Evolutionary conservation across 1,140 invertebrate genomes (phyloP), one percentile per base, ranked within the genome.

Genomic region (Solenopsis invicta): DNA sequence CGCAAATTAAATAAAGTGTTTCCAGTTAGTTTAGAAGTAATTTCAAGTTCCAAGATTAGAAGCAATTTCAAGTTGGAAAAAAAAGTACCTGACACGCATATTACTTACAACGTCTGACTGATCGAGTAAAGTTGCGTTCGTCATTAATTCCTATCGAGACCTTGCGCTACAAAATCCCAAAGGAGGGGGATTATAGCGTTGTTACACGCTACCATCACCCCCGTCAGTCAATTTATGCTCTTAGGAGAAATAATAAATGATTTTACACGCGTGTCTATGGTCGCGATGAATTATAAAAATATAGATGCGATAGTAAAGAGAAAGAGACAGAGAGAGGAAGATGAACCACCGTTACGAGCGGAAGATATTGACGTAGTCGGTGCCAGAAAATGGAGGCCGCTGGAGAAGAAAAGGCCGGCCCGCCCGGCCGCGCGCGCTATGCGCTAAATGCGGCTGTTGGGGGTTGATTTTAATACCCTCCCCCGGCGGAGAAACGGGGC

Each of bases 381-480:
- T 67, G 62, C 13, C 59, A 54, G 72, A 66, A 76, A 76, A 76
- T 76, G 48, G 66, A 71, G 64, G n/a, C 59, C 64, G n/a, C 13
- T n/a, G 13, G 13, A 41, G 52, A 86, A 71, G 75, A 86, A 86
- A 66, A 87, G 56, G 34, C 61, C 69, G 54, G 59, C 87, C 80
- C 78, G 84, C 29, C 29, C 29, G 29, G 81, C 48, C 56, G 61
- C 66, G n/a, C 37, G 66, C 18, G 37, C 37, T 45, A 61, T 75
- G 52, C 66, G 72, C 29, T 69, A 69, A 29, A 75, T 56, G 56
- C 37, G 75, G 41, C 48, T 80, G 77, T 37, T 45, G 80, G 59
- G 78, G 89, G 90, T 90, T 88, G 92, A 93, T 92, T 93, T 92
- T 93, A 94, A 93, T 94, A 91, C 13, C 66, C 45, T 89, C 87